A percentile compares a stretch with the other conserved stretches of the same genome.
These are phyloP conservation scores for Drosophila infuscata DNA, from an alignment of 2,888 invertebrate species.

Conservation along the genomic window DNA sequence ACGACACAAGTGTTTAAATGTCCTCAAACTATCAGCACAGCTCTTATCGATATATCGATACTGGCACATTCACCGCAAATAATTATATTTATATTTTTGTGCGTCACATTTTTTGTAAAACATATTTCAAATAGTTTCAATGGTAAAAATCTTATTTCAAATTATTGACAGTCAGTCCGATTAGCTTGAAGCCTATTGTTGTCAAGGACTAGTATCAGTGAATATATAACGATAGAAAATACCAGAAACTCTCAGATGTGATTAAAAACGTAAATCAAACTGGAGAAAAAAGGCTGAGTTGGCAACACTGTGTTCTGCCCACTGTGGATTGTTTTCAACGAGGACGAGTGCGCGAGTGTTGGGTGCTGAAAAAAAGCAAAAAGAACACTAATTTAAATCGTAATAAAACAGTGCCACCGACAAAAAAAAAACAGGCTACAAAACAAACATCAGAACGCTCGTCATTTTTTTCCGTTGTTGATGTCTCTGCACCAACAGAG, in stretches of 20 bases:
- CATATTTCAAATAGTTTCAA: neutral
- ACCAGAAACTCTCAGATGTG: slow-evolving; percentile 31
- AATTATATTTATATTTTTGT: neutral
- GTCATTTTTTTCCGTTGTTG: slow-evolving; percentile 27
- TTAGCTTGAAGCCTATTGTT: neutral
- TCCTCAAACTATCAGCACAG: slow-evolving; percentile 4
- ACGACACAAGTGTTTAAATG: slow-evolving; percentile 15
- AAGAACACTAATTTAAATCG: slow-evolving; percentile 17
- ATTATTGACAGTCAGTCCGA: neutral
- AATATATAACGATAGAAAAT: slow-evolving; percentile 34
- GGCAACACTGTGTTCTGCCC: slow-evolving; percentile 49
- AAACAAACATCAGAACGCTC: slow-evolving; percentile 14
- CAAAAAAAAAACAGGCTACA: slow-evolving; percentile 5
- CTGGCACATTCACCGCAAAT: neutral
- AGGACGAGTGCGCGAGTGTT: slow-evolving; percentile 61
- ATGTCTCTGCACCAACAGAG: slow-evolving; percentile 16
- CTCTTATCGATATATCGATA: slow-evolving; percentile 50
- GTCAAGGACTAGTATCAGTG: slow-evolving; percentile 30
- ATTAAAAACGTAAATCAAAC: slow-evolving; percentile 42
- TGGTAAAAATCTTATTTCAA: neutral
- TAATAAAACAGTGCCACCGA: slow-evolving; percentile 3
- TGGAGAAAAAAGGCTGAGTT: slow-evolving; percentile 36
- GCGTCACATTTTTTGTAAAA: neutral
- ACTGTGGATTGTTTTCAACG: slow-evolving; percentile 64
- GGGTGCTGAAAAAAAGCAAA: slow-evolving; percentile 39